Base-by-base conservation (phyloP, 2,113 vertebrate genomes). In the Phaethornis superciliosus region DNA sequence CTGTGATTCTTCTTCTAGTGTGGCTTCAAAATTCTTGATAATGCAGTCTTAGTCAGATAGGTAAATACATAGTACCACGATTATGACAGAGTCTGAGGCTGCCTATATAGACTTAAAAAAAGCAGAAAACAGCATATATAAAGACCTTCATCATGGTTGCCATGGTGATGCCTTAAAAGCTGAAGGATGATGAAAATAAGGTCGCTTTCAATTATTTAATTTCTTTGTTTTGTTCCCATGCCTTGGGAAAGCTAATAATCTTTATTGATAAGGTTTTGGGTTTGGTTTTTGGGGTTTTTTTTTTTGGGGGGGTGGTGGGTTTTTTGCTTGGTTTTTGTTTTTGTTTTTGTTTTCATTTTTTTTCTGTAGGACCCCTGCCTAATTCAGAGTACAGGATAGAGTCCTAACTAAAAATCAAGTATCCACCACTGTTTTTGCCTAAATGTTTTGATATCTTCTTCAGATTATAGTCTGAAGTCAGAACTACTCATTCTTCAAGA, bases 271-370 rank as follows among this genome's bases (percentile, higher is more conserved):
- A 3, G 3, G 3, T 14, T 28, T 28, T 56, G 17, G 3, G 3
- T 30, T 64, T 7, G 28, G 6, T 44, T 40, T 11, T 40, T 40
- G 11, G 13, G n/a, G n/a, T n/a, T 40, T 40, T 40, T 40, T 77
- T 54, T 32, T 4, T 11, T 60, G 3, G 40, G 40, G 40, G 3
- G 3, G 3, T 14, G 40, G 40, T 40, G 3, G 3, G 3, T 14
- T 28, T 28, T 56, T 21, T 3, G 3, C 26, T 59, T 7, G 28
- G 6, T 44, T 20, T 8, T 51, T 37, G 22, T 27, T 24, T 82
- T n/a, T n/a, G n/a, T n/a, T n/a, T n/a, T n/a, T n/a, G n/a, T n/a
- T n/a, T n/a, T n/a, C n/a, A n/a, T n/a, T n/a, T n/a, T n/a, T 77
- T 54, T 32, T 4, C 13, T 60, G 3, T 35, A 71, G 42, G 49